Base-by-base conservation (phyloP, 2,888 invertebrate species). In the Zhuqinia jingwanae region DNA sequence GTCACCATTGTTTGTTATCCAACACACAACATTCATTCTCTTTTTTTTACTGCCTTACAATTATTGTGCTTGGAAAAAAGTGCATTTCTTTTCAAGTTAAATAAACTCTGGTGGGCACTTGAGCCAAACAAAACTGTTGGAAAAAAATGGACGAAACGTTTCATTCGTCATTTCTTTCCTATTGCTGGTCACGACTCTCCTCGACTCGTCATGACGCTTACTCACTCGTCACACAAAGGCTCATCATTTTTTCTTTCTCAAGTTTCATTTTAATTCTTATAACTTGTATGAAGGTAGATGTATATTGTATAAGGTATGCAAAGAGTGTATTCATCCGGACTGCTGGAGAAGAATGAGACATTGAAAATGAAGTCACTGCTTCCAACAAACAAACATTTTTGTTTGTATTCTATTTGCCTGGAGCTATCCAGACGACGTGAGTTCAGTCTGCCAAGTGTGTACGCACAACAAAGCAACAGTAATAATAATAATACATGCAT, bases 101-200 rank as follows among this genome's bases (percentile, higher is more conserved):
- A 58, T 36, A 70, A 47, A 50, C 42, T n/a, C n/a, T 70, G 47
- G 45, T 47, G 73, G 58, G 73, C 56, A 70, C 73, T 81, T 75
- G 75, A 45, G 25, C 47, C 15, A 5, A 36, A 36, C 17, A 58
- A 20, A 45, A 47, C 42, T 45, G 27, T 58, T 68, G 42, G 80
- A n/a, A n/a, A 85, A 80, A 76, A 78, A 85, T 75, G 30, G 78
- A 80, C 75, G 75, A 63, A n/a, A 8, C 76, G 76, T 63, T 85
- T 75, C 79, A 63, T 78, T 65, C 70, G 36, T 50, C 25, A 6
- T 53, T 65, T n/a, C 22, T 50, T 25, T 25, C 17, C 47, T 65
- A 11, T 17, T 27, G 6, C 50, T 75, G 1, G 75, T 75, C 75
- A 75, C 75, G 53, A 75, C n/a, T n/a, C 70, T 2, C 45, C 36